Evolutionary conservation across 1,140 invertebrate species (phyloP).

Genomic region (Zaprionus lachaisei): DNA sequence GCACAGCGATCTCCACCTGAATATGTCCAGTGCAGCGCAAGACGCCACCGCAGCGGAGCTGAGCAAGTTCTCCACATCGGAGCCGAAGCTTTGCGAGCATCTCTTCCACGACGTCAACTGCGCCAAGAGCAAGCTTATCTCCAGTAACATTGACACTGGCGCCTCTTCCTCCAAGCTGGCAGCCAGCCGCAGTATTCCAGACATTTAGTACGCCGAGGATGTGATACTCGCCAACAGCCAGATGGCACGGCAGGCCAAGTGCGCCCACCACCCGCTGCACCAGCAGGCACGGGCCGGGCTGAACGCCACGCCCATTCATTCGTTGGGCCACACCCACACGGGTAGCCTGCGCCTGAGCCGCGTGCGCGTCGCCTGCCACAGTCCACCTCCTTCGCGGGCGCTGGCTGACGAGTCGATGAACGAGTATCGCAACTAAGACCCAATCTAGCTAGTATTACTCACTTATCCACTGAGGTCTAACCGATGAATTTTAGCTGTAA

Average conservation of each 20-base stretch:
- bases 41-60: slow-evolving; percentile 63
- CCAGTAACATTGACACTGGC: slow-evolving; percentile 5
- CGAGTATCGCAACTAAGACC: slow-evolving; percentile 67
- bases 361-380: slow-evolving; percentile 74
- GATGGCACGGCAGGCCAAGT: slow-evolving; percentile 63
- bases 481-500: slow-evolving; percentile 19
- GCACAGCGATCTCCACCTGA: slow-evolving; percentile 79
- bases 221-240: slow-evolving; percentile 81
- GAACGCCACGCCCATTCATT: slow-evolving; percentile 17
- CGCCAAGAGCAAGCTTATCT: slow-evolving; percentile 75
- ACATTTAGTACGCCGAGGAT: slow-evolving; percentile 84
- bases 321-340: slow-evolving; percentile 36
- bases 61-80: slow-evolving; percentile 82
- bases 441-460: slow-evolving; percentile 8
- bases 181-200: slow-evolving; percentile 72
- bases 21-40: slow-evolving; percentile 52
- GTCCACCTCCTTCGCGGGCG: slow-evolving; percentile 59
- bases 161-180: slow-evolving; percentile 52
- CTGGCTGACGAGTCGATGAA: slow-evolving; percentile 38
- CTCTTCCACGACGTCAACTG: slow-evolving; percentile 81
- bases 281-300: slow-evolving; percentile 52
- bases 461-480: slow-evolving; percentile 24
- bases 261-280: slow-evolving; percentile 67
- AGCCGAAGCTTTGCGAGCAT: slow-evolving; percentile 83
- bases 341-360: slow-evolving; percentile 60